phyloP scores from a whole-genome alignment of 2,888 invertebrate species.

The Cremastinae sp. region DNA sequence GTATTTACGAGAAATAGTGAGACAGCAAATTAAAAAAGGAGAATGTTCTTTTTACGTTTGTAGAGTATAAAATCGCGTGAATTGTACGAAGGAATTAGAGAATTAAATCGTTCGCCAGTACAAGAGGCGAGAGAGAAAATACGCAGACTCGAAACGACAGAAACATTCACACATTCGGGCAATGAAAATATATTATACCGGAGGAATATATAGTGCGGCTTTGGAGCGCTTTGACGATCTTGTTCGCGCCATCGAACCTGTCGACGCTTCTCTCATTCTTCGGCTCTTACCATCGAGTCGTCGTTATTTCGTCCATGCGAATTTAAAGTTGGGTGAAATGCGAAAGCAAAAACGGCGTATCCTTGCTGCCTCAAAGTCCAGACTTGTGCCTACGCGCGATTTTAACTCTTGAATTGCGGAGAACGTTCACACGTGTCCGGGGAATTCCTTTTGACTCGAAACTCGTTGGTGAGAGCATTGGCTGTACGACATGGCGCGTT shows the following conservation, averaged over 20 bases:
- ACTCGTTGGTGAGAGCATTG: constrained; percentile 43
- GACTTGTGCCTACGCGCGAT: not conserved
- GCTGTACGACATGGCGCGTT: constrained; percentile 8
- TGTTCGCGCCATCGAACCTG: constrained; percentile 73
- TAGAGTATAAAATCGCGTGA: constrained; percentile 4
- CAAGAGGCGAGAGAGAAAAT: constrained; percentile 32
- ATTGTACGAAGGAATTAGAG: constrained; percentile 30
- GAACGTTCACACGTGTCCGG: not conserved
- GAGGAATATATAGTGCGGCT: constrained; percentile 39
- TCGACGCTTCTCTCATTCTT: constrained; percentile 62
- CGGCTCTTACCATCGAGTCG: constrained; percentile 32
- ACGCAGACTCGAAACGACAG: constrained; percentile 9
- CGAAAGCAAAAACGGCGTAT: constrained; percentile 21
- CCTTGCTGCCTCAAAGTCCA: not conserved
- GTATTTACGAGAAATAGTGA: too few relatives aligned
- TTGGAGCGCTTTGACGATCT: constrained; percentile 72
- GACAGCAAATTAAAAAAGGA: not conserved
- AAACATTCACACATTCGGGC: constrained; percentile 19
- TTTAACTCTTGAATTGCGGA: not conserved
- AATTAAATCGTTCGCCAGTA: constrained; percentile 56
- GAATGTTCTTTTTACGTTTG: constrained; percentile 30
- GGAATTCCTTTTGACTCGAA: constrained; percentile 30
- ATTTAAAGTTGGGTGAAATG: not conserved
- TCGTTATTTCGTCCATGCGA: constrained; percentile 27
- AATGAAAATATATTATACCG: constrained; percentile 8